Conservation (phyloP, 1,140 invertebrate species). For the Antheraea mylitta region DNA sequence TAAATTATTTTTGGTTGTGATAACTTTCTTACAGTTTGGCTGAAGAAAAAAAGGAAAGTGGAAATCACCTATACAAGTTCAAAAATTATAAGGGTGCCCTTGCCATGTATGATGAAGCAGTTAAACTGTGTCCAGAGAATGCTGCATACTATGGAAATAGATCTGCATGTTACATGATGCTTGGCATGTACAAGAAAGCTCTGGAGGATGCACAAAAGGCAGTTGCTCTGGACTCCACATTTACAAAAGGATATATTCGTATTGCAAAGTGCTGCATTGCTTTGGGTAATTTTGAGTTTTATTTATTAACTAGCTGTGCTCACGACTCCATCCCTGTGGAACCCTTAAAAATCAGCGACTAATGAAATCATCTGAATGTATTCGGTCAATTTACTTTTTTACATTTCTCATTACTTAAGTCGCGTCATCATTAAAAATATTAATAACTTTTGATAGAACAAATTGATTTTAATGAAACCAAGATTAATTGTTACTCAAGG, state of each 20-base stretch:
- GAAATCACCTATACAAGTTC: slow-evolving; percentile 91
- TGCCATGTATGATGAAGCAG: slow-evolving; percentile 91
- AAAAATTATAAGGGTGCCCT: slow-evolving; percentile 93
- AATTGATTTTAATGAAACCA: too few relatives aligned
- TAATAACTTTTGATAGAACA: too few relatives aligned
- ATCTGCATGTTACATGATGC: slow-evolving; percentile 96
- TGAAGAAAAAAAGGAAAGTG: slow-evolving; percentile 92
- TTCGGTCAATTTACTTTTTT: too few relatives aligned
- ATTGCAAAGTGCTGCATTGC: slow-evolving; percentile 90
- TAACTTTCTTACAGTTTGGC: slow-evolving; percentile 81
- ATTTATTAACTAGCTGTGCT: neutral
- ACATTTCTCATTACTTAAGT: too few relatives aligned
- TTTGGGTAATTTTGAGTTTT: slow-evolving; percentile 59
- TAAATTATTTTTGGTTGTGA: neutral
- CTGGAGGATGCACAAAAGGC: slow-evolving; percentile 90
- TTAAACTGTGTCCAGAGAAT: slow-evolving; percentile 87
- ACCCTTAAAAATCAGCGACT: too few relatives aligned
- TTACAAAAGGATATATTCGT: slow-evolving; percentile 89
- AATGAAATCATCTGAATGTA: too few relatives aligned
- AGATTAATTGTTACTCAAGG: too few relatives aligned
- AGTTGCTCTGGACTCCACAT: slow-evolving; percentile 87
- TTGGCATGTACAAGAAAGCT: slow-evolving; percentile 90
- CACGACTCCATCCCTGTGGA: too few relatives aligned
- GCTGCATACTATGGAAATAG: slow-evolving; percentile 94
- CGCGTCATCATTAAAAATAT: too few relatives aligned